Evolutionary conservation across 2,113 vertebrate genomes (phyloP), one percentile per base, ranked within the genome.

Genomic region (Sisor rabdophorus): DNA sequence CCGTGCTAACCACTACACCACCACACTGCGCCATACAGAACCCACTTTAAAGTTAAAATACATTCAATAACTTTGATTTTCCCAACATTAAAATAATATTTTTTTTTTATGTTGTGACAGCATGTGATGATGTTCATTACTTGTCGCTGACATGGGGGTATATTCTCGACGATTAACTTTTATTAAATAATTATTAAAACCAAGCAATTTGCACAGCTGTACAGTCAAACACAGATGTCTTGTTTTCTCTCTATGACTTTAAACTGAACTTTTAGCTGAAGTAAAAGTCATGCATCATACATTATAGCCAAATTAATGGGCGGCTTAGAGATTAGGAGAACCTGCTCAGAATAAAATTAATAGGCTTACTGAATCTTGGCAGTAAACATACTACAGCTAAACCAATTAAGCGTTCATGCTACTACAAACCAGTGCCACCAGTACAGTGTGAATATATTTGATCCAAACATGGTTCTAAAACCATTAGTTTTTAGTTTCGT

Each of bases 331-430:
- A 55, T 71, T 47, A 50, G 2, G 2, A 68, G 16, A 68, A 50
- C 47, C 28, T 16, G n/a, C 70, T 15, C 8, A 72, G 54, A 22
- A 15, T 22, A 44, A 17, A 2, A 68, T 28, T 68, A 68, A 72
- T 52, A 15, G 24, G 47, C 60, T 75, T 64, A 74, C 6, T 26
- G 15, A 17, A 50, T n/a, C n/a, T 15, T 48, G 19, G 19, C 58
- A 63, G 20, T 15, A 61, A 52, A 52, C 32, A 32, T 50, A 63
- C 11, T 40, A 48, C n/a, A 67, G 63, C 16, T 67, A 67, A 67
- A 67, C 40, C 8, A 67, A 16, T 67, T 67, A 48, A 16, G 16
- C 9, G 63, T 44, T 16, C 4, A 64, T 10, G 13, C 28, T 19
- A 30, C 30, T 61, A 40, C 30, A 40, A 64, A 13, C 19, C 17